Evolutionary conservation across 2,113 vertebrate species (phyloP), one percentile per base, ranked within the genome.

Genomic region (Salvelinus namaycush): DNA sequence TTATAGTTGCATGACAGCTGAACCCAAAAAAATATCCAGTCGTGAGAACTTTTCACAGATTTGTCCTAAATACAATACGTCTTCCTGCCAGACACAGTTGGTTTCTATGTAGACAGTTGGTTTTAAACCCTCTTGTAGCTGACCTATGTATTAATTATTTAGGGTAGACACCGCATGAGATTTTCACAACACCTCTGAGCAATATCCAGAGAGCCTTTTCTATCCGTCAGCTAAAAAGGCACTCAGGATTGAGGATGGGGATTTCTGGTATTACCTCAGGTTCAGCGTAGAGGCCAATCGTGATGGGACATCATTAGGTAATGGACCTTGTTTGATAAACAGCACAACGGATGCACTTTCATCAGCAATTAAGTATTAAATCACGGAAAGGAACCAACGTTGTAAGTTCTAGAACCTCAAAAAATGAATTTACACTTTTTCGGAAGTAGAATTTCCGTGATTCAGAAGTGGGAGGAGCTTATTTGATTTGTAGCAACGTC

Each of bases 301-400:
- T n/a, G 51, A 75, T 27, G 60, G 69, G 44, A 64, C 57, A 75
- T 84, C 77, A 82, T 84, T 82, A 85, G 75, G 75, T 80, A 85
- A 85, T 85, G 83, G 83, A 70, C 72, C 72, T 75, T 79, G 62
- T 70, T 54, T 82, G 64, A 79, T 31, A 76, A 74, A 80, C 24
- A 75, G 62, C 62, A 39, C 29, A 73, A 20, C 49, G 60, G 44
- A 72, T 64, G 27, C 75, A 72, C 64, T 62, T 75, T 72, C 66
- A 31, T 51, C 73, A 65, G 29, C 48, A 74, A 70, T 70, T 77
- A 77, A 77, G 73, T 5, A 78, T 72, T 70, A 18, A 18, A 24
- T 24, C 59, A 62, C 7, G 3, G 22, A 22, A 62, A 62, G 5
- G n/a, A 22, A n/a, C 59, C n/a, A 62, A 62, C 59, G 59, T 9